A percentile compares a stretch with the other conserved stretches of the same genome.
Conservation (phyloP, 1,140 invertebrate genomes). For the Drosophila serrata region DNA sequence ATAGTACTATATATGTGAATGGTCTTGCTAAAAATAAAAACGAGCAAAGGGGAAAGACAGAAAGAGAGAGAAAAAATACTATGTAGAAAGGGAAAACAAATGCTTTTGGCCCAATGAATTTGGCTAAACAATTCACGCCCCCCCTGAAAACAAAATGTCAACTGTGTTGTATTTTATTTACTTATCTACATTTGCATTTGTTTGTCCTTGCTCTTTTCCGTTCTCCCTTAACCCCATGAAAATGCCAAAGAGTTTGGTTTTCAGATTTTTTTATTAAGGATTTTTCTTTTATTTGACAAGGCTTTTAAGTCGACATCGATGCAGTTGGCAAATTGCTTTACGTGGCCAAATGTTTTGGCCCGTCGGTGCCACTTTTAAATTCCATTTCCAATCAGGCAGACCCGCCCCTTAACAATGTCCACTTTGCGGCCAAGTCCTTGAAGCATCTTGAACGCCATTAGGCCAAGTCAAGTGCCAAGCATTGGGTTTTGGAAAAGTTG, state of each 20-base stretch:
- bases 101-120: constrained; percentile 45
- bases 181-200: constrained; percentile 56
- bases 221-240: constrained; percentile 2
- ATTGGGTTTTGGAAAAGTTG: constrained; percentile 13
- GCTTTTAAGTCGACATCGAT: constrained; percentile 57
- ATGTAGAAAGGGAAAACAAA: constrained; percentile 5
- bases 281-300: constrained; percentile 37
- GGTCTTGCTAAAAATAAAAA: constrained; percentile 29
- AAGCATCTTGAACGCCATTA: constrained; percentile 55
- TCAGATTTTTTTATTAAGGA: constrained; percentile 2
- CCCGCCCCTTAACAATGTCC: constrained; percentile 22
- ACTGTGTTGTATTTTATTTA: constrained; percentile 49
- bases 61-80: not conserved
- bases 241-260: constrained; percentile 37
- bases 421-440: constrained; percentile 56
- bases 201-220: constrained; percentile 42
- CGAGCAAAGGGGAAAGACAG: not conserved
- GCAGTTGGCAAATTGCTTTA: constrained; percentile 60
- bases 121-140: constrained; percentile 50
- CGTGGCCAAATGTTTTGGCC: constrained; percentile 39
- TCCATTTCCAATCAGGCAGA: constrained; percentile 42
- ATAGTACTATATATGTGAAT: not conserved
- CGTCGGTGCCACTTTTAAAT: constrained; percentile 43
- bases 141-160: constrained; percentile 47
- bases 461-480: constrained; percentile 31